Conservation (phyloP, 2,797 vertebrate species). For the Benthosema pterotum region DNA sequence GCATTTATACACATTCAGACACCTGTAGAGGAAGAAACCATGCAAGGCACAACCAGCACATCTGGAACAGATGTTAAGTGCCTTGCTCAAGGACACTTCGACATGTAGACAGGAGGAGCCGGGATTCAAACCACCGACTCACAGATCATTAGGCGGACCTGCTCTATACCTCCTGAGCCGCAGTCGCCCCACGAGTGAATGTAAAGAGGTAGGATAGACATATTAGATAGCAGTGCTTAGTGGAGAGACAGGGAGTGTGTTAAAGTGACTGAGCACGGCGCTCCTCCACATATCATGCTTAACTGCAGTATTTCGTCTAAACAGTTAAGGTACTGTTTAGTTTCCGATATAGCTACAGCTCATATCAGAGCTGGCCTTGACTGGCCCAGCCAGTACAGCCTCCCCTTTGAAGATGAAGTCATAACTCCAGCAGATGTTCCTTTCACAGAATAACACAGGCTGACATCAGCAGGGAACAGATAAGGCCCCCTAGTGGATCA, state of each 20-base stretch:
- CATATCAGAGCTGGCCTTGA: constrained; percentile 43
- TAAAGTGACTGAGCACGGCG: neutral
- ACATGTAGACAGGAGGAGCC: too few species aligned
- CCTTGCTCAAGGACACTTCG: too few species aligned
- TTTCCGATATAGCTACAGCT: constrained; percentile 23
- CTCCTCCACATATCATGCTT: constrained; percentile 3
- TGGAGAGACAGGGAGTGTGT: constrained; percentile 3
- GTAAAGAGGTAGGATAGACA: too few species aligned
- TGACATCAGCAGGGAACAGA: constrained; percentile 19
- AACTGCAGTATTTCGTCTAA: neutral
- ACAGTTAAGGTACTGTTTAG: neutral
- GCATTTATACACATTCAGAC: too few species aligned
- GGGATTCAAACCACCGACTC: too few species aligned
- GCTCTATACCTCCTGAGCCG: too few species aligned
- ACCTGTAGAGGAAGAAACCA: too few species aligned
- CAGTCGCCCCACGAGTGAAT: too few species aligned
- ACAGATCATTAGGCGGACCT: too few species aligned
- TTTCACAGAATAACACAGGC: neutral
- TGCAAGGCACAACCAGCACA: too few species aligned
- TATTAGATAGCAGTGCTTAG: neutral
- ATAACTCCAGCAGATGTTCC: constrained; percentile 57
- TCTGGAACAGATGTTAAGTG: too few species aligned
- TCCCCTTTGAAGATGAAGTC: constrained; percentile 52
- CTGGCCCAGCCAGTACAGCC: constrained; percentile 18
- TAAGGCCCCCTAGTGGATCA: constrained; percentile 45